Base-by-base conservation (phyloP, 2,113 vertebrate genomes). In the Microtus pennsylvanicus region DNA sequence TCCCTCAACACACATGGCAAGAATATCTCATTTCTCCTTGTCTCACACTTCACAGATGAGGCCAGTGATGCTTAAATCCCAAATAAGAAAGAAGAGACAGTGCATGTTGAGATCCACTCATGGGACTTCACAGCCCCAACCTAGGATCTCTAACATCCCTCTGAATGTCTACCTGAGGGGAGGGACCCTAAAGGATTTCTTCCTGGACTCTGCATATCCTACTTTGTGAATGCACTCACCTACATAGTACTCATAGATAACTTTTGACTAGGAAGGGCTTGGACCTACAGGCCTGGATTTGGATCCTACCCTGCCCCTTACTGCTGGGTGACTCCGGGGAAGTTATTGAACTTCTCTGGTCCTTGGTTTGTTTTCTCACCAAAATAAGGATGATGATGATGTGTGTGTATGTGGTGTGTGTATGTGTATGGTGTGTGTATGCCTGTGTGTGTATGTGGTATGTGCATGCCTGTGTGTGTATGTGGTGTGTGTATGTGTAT, bases 161-260 rank as follows among this genome's bases (percentile, higher is more conserved):
- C 55, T 82, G 72, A 87, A 67, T 78, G 42, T 67, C 65, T n/a
- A 24, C 11, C 14, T 28, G 33, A 70, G 38, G 89, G 63, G 45
- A 67, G 6, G 26, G 26, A 12, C 75, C 61, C 38, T 24, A 9
- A 72, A 74, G 2, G 55, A 86, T 28, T 69, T 74, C 12, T 74
- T 83, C 24, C 17, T 26, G 50, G 45, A 19, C 47, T 45, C 26
- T 80, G 28, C 22, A 28, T 3, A 45, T 87, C 69, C 47, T 67
- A 69, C 42, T 21, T 47, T 5, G 69, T 33, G 42, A 4, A 74
- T 52, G n/a, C 74, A 12, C 13, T 42, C 35, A 50, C 45, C 80
- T n/a, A 55, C 0, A 0, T 58, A 63, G 33, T 1, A 0, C 42
- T 50, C 47, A 33, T 13, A 67, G 42, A 8, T 24, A 21, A 50